Evolutionary conservation across 1,140 invertebrate species (phyloP), one percentile per base, ranked within the genome.

Genomic region (Steinernema feltiae): DNA sequence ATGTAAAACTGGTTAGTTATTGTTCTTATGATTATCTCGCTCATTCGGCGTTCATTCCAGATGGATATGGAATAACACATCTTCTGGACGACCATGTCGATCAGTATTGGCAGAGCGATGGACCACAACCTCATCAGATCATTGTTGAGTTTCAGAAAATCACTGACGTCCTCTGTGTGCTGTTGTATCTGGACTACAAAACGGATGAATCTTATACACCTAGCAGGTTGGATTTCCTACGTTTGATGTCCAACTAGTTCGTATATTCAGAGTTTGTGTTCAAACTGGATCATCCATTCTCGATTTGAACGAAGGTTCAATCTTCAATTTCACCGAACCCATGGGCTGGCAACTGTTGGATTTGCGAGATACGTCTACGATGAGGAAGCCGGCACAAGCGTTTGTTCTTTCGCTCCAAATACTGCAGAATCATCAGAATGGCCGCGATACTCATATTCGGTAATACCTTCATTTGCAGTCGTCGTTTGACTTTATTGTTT

Each of bases 141-240:
- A 98, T 97, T 85, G 95, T 98, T 79, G 94, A 98, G 84, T 99
- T 99, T 87, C 91, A 93, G 79, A 90, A 92, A 81, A 97, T 98
- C 88, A 98, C 93, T 0, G 94, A 93, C 48, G 92, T 99, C 21
- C 91, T 92, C 75, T 93, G 97, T 87, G 93, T 99, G 74, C 97
- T 93, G 85, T 92, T 98, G 73, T 99, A 97, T 85, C 94, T 94
- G 0, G 95, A 99, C 88, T 98, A 94, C 86, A 98, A 97, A 87
- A 87, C 96, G n/a, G 96, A 99, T 89, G 96, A 99, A 88, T 97
- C 94, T 87, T 99, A 99, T 83, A 98, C 96, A 1, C 96, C 96
- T 0, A 95, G 93, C 80, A 91, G 90, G 91, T 91, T 85, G 32
- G 1, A 31, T 32, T 21, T 18, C 15, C 15, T 24, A 15, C 3